These are phyloP conservation scores for Syngnathus floridae DNA, from an alignment of 2,113 vertebrate species.

Conservation along the genomic window DNA sequence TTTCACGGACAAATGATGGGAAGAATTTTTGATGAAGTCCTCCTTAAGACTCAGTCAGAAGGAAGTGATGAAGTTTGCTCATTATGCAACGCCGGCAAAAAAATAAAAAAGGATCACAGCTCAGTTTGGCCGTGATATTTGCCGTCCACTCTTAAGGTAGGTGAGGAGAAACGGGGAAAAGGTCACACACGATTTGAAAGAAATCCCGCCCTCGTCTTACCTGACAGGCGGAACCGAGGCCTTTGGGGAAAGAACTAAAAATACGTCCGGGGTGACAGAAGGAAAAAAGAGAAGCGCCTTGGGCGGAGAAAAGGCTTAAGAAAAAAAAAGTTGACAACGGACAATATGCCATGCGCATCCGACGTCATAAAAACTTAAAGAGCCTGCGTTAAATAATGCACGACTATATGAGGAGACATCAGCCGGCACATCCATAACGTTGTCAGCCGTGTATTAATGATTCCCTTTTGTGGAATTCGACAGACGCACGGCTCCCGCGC, in stretches of 20 bases:
- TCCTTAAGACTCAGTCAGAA: constrained; percentile 9
- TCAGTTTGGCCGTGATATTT: constrained; percentile 7
- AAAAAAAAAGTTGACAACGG: constrained; percentile 36
- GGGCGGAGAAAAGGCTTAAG: background rate
- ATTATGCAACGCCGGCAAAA: background rate
- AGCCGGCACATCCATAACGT: constrained; percentile 59
- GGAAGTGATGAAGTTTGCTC: background rate
- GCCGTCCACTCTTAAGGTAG: background rate
- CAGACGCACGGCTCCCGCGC: constrained; percentile 12
- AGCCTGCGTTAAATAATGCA: constrained; percentile 55
- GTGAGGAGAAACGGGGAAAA: constrained; percentile 1
- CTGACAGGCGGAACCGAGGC: constrained; percentile 8
- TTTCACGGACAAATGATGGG: constrained; percentile 17
- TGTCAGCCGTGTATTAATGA: constrained; percentile 57
- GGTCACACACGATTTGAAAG: background rate
- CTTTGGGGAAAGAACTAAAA: constrained; percentile 16
- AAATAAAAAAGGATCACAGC: background rate
- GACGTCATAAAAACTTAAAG: constrained; percentile 62
- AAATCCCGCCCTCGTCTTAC: constrained; percentile 15
- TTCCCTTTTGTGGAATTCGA: constrained; percentile 61
- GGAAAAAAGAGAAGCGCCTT: background rate
- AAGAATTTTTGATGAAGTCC: constrained; percentile 4
- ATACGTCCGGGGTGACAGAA: constrained; percentile 24
- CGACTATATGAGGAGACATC: constrained; percentile 59
- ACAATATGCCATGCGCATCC: constrained; percentile 38